A percentile compares a stretch with the other conserved stretches of the same genome.
These are phyloP conservation scores for Dermatophagoides farinae DNA, from an alignment of 1,140 invertebrate species.

Conservation along the genomic window DNA sequence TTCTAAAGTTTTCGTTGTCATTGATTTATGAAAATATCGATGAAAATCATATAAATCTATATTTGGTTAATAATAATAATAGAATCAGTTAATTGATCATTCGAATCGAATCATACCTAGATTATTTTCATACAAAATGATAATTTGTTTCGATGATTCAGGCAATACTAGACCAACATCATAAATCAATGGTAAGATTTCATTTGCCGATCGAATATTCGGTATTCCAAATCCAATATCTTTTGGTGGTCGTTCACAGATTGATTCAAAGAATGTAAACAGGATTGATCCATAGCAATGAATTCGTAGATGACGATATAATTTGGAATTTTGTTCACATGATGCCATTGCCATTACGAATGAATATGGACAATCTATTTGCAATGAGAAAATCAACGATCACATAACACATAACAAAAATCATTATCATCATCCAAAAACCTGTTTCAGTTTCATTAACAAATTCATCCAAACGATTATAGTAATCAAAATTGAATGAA, in stretches of 20 bases:
- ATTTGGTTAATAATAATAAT: too few species aligned
- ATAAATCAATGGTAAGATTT: slow-evolving; percentile 13
- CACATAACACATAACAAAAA: neutral
- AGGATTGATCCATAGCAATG: neutral
- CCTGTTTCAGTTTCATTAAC: neutral
- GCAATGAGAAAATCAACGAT: neutral
- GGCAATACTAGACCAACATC: slow-evolving; percentile 12
- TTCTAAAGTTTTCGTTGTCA: too few species aligned
- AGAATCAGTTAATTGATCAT: too few species aligned
- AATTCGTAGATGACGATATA: neutral
- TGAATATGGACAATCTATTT: slow-evolving; percentile 2
- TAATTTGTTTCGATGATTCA: slow-evolving; percentile 14
- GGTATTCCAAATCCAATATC: slow-evolving; percentile 12
- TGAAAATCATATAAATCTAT: too few species aligned
- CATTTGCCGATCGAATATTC: neutral
- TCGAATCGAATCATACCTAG: slow-evolving; percentile 9
- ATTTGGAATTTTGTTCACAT: neutral
- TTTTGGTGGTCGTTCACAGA: slow-evolving; percentile 12
- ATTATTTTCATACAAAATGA: slow-evolving; percentile 14
- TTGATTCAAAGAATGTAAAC: slow-evolving; percentile 11
- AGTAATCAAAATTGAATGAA: neutral
- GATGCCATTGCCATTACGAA: neutral
- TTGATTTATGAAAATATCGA: too few species aligned
- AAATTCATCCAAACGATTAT: neutral
- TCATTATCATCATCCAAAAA: neutral